A percentile compares a stretch with the other conserved stretches of the same genome.
phyloP scores from a whole-genome alignment of 2,113 vertebrate genomes.

The Gymnarchus niloticus region DNA sequence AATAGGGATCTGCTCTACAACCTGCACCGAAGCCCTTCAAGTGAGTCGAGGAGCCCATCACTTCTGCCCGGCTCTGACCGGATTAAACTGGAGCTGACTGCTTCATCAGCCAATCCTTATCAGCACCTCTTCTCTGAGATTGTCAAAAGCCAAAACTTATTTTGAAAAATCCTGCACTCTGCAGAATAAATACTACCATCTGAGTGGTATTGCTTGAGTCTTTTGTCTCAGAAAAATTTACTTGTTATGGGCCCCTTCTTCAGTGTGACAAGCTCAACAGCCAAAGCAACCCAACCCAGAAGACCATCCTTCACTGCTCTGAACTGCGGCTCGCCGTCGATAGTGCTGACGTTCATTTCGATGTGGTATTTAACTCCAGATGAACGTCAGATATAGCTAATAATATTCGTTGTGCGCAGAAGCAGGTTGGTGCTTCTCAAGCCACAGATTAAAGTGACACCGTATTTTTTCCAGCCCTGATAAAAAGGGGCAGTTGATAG shows the following conservation, averaged over 20 bases:
- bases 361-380: background rate
- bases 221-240: background rate
- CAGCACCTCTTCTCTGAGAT: background rate
- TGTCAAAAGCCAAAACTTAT: conserved; percentile 5
- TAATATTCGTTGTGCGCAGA: background rate
- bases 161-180: conserved; percentile 1
- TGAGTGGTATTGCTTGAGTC: background rate
- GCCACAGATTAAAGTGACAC: background rate
- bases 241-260: background rate
- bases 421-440: background rate
- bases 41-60: background rate
- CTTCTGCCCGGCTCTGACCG: background rate
- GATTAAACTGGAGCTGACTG: background rate
- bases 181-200: background rate
- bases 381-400: background rate
- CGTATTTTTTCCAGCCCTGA: background rate
- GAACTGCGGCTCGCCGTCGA: background rate
- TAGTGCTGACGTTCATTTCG: background rate
- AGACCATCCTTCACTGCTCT: background rate
- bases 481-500: background rate
- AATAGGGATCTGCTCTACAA: background rate
- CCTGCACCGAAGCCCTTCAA: background rate
- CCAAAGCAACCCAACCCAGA: background rate
- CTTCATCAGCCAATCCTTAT: background rate
- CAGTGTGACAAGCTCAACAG: background rate